Evolutionary conservation across 2,888 invertebrate species (phyloP).

Genomic region (Pteria penguin): DNA sequence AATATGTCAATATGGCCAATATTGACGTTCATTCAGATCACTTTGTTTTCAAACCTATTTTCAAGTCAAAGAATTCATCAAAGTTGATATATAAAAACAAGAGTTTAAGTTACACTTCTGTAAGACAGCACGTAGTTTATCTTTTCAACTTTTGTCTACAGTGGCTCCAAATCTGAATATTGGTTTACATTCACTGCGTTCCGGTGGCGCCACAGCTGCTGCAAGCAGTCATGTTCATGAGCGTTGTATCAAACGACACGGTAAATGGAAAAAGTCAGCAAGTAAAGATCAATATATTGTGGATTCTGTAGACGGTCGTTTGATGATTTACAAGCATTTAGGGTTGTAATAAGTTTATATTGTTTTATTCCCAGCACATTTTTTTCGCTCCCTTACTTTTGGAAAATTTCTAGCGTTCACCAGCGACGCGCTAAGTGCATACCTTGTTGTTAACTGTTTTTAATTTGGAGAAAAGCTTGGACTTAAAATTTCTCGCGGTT

Average conservation of each 20-base stretch:
- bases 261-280: constrained; percentile 32
- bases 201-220: no score
- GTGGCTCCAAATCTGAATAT: no score
- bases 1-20: background rate
- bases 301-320: constrained; percentile 28
- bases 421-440: no score
- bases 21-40: background rate
- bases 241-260: constrained; percentile 38
- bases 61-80: background rate
- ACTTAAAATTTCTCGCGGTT: no score
- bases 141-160: constrained; percentile 35
- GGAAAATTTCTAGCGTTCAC: no score
- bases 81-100: constrained; percentile 13
- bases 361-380: no score
- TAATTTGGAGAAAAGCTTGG: no score
- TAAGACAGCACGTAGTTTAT: constrained; percentile 26
- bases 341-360: no score
- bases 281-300: constrained; percentile 44
- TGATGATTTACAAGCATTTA: constrained; percentile 23
- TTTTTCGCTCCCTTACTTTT: no score
- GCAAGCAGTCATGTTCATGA: constrained; percentile 36
- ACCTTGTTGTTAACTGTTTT: no score
- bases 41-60: constrained; percentile 16
- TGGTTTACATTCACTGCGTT: no score
- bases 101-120: constrained; percentile 39